These are phyloP conservation scores for Heliopora coerulea DNA, from an alignment of 92 coral and sea anemone genomes.

Conservation along the genomic window DNA sequence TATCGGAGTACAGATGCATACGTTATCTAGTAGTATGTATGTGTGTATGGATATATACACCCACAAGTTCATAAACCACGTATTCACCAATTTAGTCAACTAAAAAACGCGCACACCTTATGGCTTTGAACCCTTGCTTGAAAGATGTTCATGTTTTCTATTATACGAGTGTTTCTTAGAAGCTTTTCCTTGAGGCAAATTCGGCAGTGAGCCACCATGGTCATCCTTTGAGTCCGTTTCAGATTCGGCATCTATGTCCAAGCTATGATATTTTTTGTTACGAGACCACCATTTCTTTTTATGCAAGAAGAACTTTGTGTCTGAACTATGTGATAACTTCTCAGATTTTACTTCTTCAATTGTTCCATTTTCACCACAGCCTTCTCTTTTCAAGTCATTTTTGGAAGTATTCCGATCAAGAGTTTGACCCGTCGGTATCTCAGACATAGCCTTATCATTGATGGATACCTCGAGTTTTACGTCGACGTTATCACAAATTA, in stretches of 20 bases:
- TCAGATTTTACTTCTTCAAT: constrained; percentile 4
- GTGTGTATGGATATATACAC: too few relatives aligned
- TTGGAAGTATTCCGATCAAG: not conserved
- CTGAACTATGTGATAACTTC: constrained; percentile 4
- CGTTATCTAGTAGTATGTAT: too few relatives aligned
- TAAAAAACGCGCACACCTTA: not conserved
- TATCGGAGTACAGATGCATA: too few relatives aligned
- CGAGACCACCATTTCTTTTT: constrained; percentile 45
- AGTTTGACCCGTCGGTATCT: not conserved
- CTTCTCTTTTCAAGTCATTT: not conserved
- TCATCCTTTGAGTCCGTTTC: not conserved
- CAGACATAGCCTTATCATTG: not conserved
- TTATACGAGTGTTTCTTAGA: not conserved
- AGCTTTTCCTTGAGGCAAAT: not conserved
- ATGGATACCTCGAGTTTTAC: not conserved
- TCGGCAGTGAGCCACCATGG: not conserved
- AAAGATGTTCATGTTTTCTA: not conserved
- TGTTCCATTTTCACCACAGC: constrained; percentile 22
- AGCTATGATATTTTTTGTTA: not conserved
- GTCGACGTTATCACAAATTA: not conserved
- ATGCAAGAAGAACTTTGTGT: constrained; percentile 2
- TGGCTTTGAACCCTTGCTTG: not conserved
- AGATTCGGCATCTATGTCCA: constrained; percentile 1
- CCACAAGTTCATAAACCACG: too few relatives aligned
- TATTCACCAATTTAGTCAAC: not conserved